Percentiles rank a stretch among this genome's conserved stretches.
Evolutionary conservation across 2,113 vertebrate species (phyloP).

Genomic region (Recurvirostra avosetta): DNA sequence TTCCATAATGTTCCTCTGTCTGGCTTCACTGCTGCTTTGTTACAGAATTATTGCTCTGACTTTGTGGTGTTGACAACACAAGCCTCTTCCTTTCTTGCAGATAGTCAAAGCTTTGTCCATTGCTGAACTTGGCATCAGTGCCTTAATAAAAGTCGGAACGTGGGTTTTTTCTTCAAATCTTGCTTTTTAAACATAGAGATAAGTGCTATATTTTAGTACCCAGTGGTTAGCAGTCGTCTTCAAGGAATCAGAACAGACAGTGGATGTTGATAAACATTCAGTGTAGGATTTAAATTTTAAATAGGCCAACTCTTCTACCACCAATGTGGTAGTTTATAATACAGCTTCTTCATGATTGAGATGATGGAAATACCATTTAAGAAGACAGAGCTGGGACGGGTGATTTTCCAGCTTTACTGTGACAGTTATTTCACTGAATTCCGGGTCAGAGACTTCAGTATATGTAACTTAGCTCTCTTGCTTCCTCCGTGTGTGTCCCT

Average conservation of each 20-base stretch:
- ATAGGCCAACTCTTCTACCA: background rate
- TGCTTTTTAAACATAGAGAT: background rate
- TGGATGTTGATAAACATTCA: background rate
- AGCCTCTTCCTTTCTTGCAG: background rate
- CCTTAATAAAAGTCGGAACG: background rate
- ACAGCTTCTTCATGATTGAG: background rate
- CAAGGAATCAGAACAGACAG: background rate
- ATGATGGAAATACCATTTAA: background rate
- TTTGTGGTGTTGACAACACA: background rate
- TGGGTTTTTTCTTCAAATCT: background rate
- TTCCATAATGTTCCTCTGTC: background rate
- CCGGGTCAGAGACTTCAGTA: background rate
- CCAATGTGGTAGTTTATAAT: background rate
- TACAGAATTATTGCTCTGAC: background rate
- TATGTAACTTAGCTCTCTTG: background rate
- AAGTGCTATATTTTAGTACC: background rate
- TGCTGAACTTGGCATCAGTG: background rate
- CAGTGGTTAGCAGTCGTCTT: background rate
- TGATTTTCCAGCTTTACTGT: background rate
- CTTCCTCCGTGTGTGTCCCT: background rate
- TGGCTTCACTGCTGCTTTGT: background rate
- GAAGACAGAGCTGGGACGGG: background rate
- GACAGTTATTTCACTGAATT: background rate
- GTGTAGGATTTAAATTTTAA: background rate
- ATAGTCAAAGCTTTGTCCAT: background rate